These are phyloP conservation scores for Piaya cayana DNA, from an alignment of 2,113 vertebrate genomes.

Conservation along the genomic window DNA sequence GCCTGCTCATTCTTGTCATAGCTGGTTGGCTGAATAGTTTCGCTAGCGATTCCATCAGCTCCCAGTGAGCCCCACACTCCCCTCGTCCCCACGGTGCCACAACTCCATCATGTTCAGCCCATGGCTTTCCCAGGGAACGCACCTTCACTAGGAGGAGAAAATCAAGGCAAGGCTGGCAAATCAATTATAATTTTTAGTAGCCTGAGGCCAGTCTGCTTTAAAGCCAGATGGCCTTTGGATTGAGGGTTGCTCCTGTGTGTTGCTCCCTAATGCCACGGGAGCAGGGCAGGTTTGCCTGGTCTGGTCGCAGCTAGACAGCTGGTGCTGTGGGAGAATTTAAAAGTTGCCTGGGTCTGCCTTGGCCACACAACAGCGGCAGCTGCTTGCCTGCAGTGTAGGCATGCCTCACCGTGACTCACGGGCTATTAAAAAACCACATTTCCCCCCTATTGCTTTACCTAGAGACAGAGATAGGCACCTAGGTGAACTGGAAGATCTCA, in stretches of 20 bases:
- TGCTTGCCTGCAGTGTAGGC: neutral
- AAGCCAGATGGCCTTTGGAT: neutral
- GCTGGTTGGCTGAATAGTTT: neutral
- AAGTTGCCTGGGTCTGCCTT: neutral
- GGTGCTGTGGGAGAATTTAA: neutral
- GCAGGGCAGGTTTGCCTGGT: neutral
- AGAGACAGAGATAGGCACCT: neutral
- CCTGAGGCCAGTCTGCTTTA: neutral
- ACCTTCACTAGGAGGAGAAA: rapidly evolving
- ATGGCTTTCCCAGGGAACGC: rapidly evolving
- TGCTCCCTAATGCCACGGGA: neutral
- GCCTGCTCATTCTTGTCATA: neutral
- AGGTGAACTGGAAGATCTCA: neutral
- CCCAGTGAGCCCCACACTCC: rapidly evolving
- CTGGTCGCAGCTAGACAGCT: rapidly evolving
- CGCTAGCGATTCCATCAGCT: neutral
- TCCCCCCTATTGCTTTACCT: neutral
- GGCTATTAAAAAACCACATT: neutral
- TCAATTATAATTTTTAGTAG: neutral
- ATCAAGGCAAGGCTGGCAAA: neutral
- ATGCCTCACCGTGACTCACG: neutral
- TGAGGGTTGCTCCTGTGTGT: rapidly evolving
- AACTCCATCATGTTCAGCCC: neutral
- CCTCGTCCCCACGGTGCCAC: no score
- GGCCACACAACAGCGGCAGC: neutral